Base-by-base conservation (phyloP, 2,113 vertebrate species). In the Tragulus kanchil region DNA sequence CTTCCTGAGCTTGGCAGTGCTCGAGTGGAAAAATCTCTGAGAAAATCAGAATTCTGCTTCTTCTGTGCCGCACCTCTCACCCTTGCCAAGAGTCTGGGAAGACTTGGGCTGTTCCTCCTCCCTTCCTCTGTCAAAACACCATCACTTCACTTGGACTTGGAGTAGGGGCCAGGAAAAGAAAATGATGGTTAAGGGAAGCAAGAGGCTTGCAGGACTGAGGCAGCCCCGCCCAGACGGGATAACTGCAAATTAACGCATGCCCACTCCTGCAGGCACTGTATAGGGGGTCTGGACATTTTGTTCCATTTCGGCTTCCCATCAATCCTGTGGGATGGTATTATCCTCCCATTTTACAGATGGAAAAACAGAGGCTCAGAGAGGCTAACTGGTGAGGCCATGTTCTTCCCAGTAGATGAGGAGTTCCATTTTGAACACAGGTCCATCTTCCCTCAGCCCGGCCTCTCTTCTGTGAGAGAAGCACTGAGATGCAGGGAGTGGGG, bases 41-140 rank as follows among this genome's bases (percentile, higher is more conserved):
- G n/a, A 67, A 58, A 94, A 71, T n/a, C 93, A 61, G 69, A 89
- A 67, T 56, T 26, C 84, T 23, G 52, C 26, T 64, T 73, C 81
- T 71, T 77, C 91, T 78, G 85, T 26, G 56, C 61, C 4, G 82
- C 1, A 36, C 52, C 58, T 67, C 79, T 75, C 75, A 1, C 17
- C 45, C 83, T 58, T 21, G 78, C 92, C 93, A 97, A 89, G 91
- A 77, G 50, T 77, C 93, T 83, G 96, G 85, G 85, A 89, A 93
- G 82, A 71, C 56, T 50, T 95, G 71, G 78, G 56, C 25, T 23
- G 48, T 16, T 94, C 77, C 84, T 54, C 31, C n/a, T 54, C 26
- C 21, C 48, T 52, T 71, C 50, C 61, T 25, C 15, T 45, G 71
- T 81, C 95, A 87, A 71, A 86, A 67, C 25, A 61, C n/a, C 62